These are phyloP conservation scores for Falco berigora DNA, from an alignment of 2,797 vertebrate species.

Conservation along the genomic window DNA sequence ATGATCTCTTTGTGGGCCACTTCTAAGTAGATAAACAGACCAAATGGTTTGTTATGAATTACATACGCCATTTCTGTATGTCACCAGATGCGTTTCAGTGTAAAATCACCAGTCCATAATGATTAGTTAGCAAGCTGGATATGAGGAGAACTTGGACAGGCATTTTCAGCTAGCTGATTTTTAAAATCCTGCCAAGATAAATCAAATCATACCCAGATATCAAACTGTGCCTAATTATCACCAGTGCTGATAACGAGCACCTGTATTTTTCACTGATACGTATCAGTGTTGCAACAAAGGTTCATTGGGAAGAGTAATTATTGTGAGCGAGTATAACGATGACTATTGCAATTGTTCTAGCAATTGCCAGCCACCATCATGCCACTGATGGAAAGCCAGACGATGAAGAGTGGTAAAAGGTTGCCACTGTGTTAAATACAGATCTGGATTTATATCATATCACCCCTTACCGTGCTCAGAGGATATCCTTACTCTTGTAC, in stretches of 20 bases:
- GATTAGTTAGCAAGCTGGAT: background rate
- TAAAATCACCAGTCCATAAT: background rate
- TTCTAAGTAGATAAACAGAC: slow-evolving; percentile 19
- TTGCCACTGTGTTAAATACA: background rate
- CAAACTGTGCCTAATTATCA: background rate
- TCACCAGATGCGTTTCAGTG: slow-evolving; percentile 48
- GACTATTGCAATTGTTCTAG: background rate
- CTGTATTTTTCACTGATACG: background rate
- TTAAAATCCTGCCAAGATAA: background rate
- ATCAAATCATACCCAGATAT: background rate
- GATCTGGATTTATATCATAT: background rate
- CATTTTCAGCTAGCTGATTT: background rate
- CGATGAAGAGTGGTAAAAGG: background rate
- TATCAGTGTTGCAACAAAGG: background rate
- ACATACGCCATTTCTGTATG: background rate
- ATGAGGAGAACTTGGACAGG: background rate
- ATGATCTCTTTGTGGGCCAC: slow-evolving; percentile 5
- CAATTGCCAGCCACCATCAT: background rate
- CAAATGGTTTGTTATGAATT: slow-evolving; percentile 22
- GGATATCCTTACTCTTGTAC: too few relatives aligned
- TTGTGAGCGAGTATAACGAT: background rate
- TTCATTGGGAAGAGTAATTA: background rate
- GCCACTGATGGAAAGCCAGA: background rate
- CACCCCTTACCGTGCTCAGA: background rate
- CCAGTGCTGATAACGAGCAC: background rate